A percentile compares a stretch with the other conserved stretches of the same genome.
These are phyloP conservation scores for Ommatoiulus sabulosus DNA, from an alignment of 2,888 invertebrate species.

Conservation along the genomic window DNA sequence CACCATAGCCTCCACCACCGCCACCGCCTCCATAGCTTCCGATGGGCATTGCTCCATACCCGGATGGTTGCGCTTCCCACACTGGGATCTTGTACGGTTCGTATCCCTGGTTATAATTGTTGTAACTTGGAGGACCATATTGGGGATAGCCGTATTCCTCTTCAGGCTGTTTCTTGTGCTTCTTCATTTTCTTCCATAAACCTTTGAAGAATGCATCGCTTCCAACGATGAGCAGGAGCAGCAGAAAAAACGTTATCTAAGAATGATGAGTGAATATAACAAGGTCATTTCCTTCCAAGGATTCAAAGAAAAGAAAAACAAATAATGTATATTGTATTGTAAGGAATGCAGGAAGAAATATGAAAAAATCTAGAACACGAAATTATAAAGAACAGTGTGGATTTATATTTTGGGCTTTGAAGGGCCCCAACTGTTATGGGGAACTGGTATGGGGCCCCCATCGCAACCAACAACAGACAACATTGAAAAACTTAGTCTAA, in stretches of 20 bases:
- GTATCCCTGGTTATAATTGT: background rate
- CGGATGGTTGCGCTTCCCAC: conserved; percentile 56
- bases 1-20: background rate
- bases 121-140: conserved; percentile 29
- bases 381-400: too few species aligned
- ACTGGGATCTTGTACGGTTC: conserved; percentile 57
- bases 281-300: background rate
- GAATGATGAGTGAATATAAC: background rate
- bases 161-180: background rate
- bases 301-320: background rate
- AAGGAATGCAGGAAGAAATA: background rate
- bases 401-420: too few species aligned
- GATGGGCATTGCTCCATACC: conserved; percentile 51
- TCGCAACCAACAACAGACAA: too few species aligned
- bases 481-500: too few species aligned
- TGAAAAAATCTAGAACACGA: background rate
- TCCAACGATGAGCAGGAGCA: conserved; percentile 49
- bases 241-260: conserved; percentile 42
- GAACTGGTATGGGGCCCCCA: too few species aligned
- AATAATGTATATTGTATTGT: background rate
- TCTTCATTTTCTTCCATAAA: conserved; percentile 39
- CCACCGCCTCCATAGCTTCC: background rate
- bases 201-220: conserved; percentile 53
- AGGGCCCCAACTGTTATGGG: too few species aligned
- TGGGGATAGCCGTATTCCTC: conserved; percentile 29